Evolutionary conservation across 2,888 invertebrate species (phyloP).

Genomic region (Boloria euphrosyne): DNA sequence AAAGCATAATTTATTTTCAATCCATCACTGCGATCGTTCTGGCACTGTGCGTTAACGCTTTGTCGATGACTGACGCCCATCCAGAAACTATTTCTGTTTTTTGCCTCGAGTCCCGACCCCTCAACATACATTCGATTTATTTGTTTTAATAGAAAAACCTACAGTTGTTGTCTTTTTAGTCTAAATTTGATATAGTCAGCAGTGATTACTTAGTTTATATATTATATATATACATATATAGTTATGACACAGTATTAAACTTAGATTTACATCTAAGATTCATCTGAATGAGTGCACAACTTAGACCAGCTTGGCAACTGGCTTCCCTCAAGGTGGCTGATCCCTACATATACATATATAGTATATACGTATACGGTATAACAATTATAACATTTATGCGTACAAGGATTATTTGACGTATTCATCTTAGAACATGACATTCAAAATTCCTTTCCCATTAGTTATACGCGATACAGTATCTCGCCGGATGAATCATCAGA

Average conservation of each 20-base stretch:
- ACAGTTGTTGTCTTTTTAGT: conserved; percentile 18
- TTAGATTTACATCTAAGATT: no score
- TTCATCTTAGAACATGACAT: conserved; percentile 25
- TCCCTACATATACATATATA: no score
- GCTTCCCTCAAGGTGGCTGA: no score
- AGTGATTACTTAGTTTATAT: not conserved
- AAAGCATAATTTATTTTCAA: conserved; percentile 59
- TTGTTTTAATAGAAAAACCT: conserved; percentile 32
- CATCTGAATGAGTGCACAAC: no score
- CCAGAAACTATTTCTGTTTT: conserved; percentile 43
- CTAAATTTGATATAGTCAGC: not conserved
- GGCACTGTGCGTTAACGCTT: conserved; percentile 43
- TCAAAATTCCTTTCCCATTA: conserved; percentile 20
- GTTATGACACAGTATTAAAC: no score
- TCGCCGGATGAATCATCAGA: conserved; percentile 17
- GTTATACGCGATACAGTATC: conserved; percentile 12
- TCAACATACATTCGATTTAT: conserved; percentile 34
- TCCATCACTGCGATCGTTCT: conserved; percentile 50
- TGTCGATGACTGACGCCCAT: conserved; percentile 47
- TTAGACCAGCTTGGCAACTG: no score
- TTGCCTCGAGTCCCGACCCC: conserved; percentile 37
- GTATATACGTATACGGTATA: no score
- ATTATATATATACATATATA: not conserved
- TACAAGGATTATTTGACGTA: not conserved
- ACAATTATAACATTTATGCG: not conserved